Conservation (phyloP, 2,888 invertebrate genomes). For the Ganaspis brasiliensis region DNA sequence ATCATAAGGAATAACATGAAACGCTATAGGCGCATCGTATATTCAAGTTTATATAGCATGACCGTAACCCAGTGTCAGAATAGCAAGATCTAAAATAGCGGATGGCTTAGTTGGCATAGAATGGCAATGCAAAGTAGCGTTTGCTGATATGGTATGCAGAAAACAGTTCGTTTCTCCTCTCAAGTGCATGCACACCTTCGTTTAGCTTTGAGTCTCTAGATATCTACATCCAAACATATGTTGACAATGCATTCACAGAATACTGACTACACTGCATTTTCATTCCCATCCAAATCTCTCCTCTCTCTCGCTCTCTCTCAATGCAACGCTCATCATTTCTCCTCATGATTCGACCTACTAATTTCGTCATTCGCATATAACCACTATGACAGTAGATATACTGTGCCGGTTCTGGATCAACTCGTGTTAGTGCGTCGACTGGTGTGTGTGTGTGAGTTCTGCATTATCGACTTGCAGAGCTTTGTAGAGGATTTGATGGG, state of each 20-base stretch:
- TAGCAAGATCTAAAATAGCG: constrained; percentile 24
- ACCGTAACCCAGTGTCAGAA: constrained; percentile 34
- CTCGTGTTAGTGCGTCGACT: too few species aligned
- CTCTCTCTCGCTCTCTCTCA: not conserved
- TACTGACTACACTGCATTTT: constrained; percentile 21
- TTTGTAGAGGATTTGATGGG: too few species aligned
- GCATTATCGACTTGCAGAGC: too few species aligned
- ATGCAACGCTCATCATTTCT: constrained; percentile 30
- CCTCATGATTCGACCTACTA: constrained; percentile 17
- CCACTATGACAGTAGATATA: too few species aligned
- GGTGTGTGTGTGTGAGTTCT: too few species aligned
- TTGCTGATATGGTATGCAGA: not conserved
- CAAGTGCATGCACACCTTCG: constrained; percentile 16
- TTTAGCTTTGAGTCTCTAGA: constrained; percentile 25
- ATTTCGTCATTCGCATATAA: constrained; percentile 23
- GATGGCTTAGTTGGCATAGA: constrained; percentile 7
- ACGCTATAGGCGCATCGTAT: constrained; percentile 27
- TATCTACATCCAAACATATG: constrained; percentile 30
- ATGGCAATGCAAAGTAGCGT: constrained; percentile 33
- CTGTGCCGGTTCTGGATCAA: too few species aligned
- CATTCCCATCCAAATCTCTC: constrained; percentile 16
- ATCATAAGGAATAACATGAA: constrained; percentile 21
- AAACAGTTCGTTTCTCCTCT: constrained; percentile 19
- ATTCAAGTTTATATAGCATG: constrained; percentile 35
- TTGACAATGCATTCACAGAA: constrained; percentile 25